These are phyloP conservation scores for Callimorpha dominula DNA, from an alignment of 2,888 invertebrate genomes.

Conservation along the genomic window DNA sequence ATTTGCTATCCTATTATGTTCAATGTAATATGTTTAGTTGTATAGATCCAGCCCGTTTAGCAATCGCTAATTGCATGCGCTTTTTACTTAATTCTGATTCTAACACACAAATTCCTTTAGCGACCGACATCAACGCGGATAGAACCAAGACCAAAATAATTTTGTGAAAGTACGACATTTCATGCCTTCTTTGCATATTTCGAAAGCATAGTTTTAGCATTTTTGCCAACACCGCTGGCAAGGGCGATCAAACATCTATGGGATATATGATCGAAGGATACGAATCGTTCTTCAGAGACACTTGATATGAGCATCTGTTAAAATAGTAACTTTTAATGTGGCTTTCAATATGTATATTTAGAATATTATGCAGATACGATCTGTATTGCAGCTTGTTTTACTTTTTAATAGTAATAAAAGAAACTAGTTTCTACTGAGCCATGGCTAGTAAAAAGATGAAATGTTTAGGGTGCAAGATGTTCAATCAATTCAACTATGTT, in stretches of 20 bases:
- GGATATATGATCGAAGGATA: no score
- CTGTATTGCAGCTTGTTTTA: not conserved
- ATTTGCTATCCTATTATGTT: not conserved
- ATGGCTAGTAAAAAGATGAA: not conserved
- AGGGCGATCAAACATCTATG: no score
- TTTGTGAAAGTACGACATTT: no score
- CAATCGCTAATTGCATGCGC: not conserved
- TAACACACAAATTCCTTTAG: not conserved
- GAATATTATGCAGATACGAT: not conserved
- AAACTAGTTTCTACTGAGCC: not conserved
- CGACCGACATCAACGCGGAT: not conserved
- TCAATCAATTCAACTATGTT: not conserved
- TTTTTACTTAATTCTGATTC: not conserved
- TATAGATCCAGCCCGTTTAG: not conserved
- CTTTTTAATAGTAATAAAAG: not conserved
- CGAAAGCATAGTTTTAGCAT: no score
- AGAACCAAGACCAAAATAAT: no score
- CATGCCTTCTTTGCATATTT: no score
- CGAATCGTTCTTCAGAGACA: not conserved
- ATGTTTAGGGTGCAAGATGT: slow-evolving; percentile 1
- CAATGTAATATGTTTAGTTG: not conserved
- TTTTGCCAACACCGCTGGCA: no score
- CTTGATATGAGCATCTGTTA: not conserved
- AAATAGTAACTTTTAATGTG: not conserved
- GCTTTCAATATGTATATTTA: slow-evolving; percentile 2